A percentile compares a stretch with the other conserved stretches of the same genome.
Conservation (phyloP, 1,140 invertebrate species). For the Goniozus legneri region DNA sequence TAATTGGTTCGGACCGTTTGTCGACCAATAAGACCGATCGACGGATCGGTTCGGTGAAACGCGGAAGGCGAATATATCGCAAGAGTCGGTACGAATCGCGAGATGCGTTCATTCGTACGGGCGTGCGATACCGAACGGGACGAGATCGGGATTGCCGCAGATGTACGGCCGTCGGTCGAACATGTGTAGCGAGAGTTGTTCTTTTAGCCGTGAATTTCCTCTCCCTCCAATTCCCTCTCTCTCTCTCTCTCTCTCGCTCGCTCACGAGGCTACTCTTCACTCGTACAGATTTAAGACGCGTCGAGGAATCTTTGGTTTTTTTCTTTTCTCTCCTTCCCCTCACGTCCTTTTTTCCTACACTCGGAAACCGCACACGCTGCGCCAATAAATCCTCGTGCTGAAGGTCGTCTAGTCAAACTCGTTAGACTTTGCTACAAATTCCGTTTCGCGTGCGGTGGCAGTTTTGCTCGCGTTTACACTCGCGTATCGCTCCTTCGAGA, state of each 20-base stretch:
- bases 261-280: too few relatives aligned
- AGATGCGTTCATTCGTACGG: too few relatives aligned
- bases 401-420: neutral
- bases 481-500: neutral
- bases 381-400: conserved; percentile 1
- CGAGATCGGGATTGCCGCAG: too few relatives aligned
- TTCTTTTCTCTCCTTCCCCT: neutral
- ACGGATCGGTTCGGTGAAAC: too few relatives aligned
- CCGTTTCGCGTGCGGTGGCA: neutral
- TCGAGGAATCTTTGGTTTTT: neutral
- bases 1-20: too few relatives aligned
- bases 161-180: too few relatives aligned
- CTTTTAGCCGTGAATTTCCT: too few relatives aligned
- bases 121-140: too few relatives aligned
- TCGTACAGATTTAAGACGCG: neutral
- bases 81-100: too few relatives aligned
- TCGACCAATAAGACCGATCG: too few relatives aligned
- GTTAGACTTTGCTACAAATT: neutral
- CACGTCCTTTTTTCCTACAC: neutral
- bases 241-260: neutral
- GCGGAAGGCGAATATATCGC: too few relatives aligned
- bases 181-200: too few relatives aligned
- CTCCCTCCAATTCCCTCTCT: neutral
- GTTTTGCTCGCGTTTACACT: neutral
- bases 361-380: neutral